Base-by-base conservation (phyloP, 2,797 vertebrate genomes). In the Clarias pachynema region DNA sequence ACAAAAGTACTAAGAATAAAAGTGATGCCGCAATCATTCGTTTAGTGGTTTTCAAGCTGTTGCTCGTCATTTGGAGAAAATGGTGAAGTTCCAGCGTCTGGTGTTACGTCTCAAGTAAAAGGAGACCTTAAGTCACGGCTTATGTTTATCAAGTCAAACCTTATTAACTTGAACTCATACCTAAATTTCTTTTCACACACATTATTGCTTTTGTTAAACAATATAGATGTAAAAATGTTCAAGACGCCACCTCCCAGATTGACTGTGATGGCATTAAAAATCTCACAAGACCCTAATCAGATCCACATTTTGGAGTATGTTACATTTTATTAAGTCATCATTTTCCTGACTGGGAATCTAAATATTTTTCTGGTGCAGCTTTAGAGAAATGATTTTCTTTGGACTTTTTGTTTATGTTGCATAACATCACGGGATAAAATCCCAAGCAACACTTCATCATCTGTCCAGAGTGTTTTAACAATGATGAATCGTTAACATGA, bases 351-450 rank as follows among this genome's bases (percentile, higher is more conserved):
- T 65, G 82, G 44, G 74, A 40, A 87, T 87, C 14, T 85, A 86
- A 88, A 86, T 57, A 84, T 82, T 85, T 87, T 26, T 63, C 79
- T 29, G 66, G 53, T 8, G 53, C 53, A 53, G 44, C 37, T 73
- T 86, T 59, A 87, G 83, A 88, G 74, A 83, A 85, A 89, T 84
- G 72, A n/a, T 53, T 74, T 31, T 82, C 53, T 53, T 53, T 53
- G 14, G 49, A 14, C 12, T 2, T 14, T 53, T 69, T 89, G 49
- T 87, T 79, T 62, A 81, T 40, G 37, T 88, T 87, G 69, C 59
- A 84, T 82, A 89, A 90, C 59, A 80, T 26, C 34, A 74, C 18
- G 37, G 53, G 24, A 83, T 26, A 77, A 60, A 72, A 40, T 20
- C 73, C 57, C 31, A 85, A 60, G 29, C 40, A 57, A 3, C 18